Evolutionary conservation across 2,113 vertebrate genomes (phyloP), one percentile per base, ranked within the genome.

Genomic region (Scortum barcoo): DNA sequence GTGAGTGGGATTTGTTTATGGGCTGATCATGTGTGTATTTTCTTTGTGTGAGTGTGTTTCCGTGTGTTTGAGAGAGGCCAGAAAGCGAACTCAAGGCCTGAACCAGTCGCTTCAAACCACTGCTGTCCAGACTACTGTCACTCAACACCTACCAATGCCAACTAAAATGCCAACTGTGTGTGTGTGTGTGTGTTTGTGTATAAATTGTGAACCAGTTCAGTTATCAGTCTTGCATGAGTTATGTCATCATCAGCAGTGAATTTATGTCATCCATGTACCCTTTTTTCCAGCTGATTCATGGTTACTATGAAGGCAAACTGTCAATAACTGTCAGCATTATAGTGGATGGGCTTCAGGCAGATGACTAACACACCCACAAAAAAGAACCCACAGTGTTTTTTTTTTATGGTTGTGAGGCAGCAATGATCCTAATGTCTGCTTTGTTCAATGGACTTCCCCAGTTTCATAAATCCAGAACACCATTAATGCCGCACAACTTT

Each of bases 281-380:
- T 70, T 68, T 63, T 68, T 54, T 68, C 33, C 33, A 54, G 71
- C 50, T 65, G 50, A 53, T 56, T 74, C 56, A 78, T 30, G 19
- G 42, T 78, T 68, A 65, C 54, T 78, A 50, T 75, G 69, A 60
- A 68, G 68, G 60, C 48, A 17, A 58, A 56, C 53, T 72, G 76
- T 67, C 88, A 83, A 69, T 83, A 85, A 42, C 70, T 81, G 60
- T 80, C 79, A 76, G 48, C 44, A 33, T 75, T 58, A 74, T 14
- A 67, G 40, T 60, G 53, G 42, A 44, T 51, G 69, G 61, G 54
- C 68, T 80, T 24, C 9, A 57, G 42, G 38, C 30, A 58, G 71
- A 80, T 62, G 80, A 76, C 60, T 7, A 63, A 66, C 20, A 11
- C 3, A 5, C 36, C 33, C 56, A 58, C 61, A 72, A 71, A 62